phyloP scores from a whole-genome alignment of 2,888 invertebrate species.

The Cataglyphis livida region DNA sequence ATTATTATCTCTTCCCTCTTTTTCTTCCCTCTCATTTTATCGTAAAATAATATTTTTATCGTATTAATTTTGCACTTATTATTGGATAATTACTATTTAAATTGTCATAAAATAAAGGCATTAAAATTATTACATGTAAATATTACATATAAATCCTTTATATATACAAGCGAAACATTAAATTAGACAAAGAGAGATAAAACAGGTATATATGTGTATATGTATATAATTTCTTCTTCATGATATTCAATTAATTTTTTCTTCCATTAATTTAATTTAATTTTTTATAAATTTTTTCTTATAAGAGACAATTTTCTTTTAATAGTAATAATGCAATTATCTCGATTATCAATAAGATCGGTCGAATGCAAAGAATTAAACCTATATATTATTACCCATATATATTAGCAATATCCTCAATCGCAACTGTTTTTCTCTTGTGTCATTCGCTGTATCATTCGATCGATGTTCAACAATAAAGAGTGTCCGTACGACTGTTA shows the following conservation, averaged over 20 bases:
- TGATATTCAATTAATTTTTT: background rate
- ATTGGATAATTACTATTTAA: background rate
- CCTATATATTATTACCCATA: slow-evolving; percentile 13
- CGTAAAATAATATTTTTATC: background rate
- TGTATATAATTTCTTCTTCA: background rate
- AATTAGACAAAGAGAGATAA: slow-evolving; percentile 14
- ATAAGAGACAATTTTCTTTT: background rate
- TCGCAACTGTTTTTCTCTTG: slow-evolving; percentile 19
- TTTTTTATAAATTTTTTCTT: background rate
- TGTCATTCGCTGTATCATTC: slow-evolving; percentile 42
- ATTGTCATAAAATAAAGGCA: background rate
- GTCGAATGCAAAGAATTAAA: slow-evolving; percentile 45
- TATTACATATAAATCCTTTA: background rate
- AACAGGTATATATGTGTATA: background rate
- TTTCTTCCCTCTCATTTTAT: background rate
- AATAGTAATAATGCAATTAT: background rate
- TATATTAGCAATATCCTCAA: slow-evolving; percentile 15
- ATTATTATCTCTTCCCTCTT: background rate
- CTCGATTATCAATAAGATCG: background rate
- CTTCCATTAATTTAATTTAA: background rate
- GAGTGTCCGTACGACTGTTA: slow-evolving; percentile 38
- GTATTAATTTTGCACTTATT: background rate
- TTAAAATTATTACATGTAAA: background rate
- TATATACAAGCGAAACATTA: background rate
- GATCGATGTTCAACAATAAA: slow-evolving; percentile 47